Conservation (phyloP, 2,797 vertebrate genomes). For the Sebastes goodei region DNA sequence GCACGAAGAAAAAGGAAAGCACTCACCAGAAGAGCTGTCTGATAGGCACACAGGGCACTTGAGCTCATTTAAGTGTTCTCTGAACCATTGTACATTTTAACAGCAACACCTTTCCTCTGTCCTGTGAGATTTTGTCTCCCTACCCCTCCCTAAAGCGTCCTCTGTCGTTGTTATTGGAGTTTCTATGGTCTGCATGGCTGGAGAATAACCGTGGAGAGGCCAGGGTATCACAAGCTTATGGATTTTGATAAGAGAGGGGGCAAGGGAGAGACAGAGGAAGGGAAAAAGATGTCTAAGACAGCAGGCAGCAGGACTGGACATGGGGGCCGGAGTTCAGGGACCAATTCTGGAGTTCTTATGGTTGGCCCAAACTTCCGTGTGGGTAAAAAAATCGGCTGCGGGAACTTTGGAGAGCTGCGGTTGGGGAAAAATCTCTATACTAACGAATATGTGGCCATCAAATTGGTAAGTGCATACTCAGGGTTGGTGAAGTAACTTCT, state of each 20-base stretch:
- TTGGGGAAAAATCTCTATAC: slow-evolving; percentile 99
- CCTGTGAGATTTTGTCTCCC: slow-evolving; percentile 45
- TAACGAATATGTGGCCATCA: slow-evolving; percentile 98
- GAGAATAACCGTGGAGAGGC: slow-evolving; percentile 99
- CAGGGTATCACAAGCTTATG: slow-evolving; percentile 99
- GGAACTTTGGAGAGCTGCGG: slow-evolving; percentile 98
- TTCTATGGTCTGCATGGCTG: slow-evolving; percentile 94
- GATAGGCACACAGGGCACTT: slow-evolving; percentile 35
- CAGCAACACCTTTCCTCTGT: slow-evolving; percentile 65
- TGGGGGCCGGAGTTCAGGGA: slow-evolving; percentile 87
- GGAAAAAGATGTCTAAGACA: slow-evolving; percentile 96
- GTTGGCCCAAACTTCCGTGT: slow-evolving; percentile 99
- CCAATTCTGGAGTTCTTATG: slow-evolving; percentile 98
- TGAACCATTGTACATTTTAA: slow-evolving; percentile 56
- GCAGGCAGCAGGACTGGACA: slow-evolving; percentile 89
- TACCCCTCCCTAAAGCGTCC: slow-evolving; percentile 62
- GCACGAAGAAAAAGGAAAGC: slow-evolving; percentile 52
- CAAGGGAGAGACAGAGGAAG: slow-evolving; percentile 96
- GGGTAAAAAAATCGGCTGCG: slow-evolving; percentile 98
- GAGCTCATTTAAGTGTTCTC: slow-evolving; percentile 53
- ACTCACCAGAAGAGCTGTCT: slow-evolving; percentile 22
- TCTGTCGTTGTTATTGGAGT: slow-evolving; percentile 82
- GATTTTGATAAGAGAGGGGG: slow-evolving; percentile 99
- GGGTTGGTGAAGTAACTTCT: slow-evolving; percentile 2
- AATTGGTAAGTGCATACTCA: slow-evolving; percentile 89